phyloP scores from a whole-genome alignment of 2,888 invertebrate species.

The Epirrhoe tristata region DNA sequence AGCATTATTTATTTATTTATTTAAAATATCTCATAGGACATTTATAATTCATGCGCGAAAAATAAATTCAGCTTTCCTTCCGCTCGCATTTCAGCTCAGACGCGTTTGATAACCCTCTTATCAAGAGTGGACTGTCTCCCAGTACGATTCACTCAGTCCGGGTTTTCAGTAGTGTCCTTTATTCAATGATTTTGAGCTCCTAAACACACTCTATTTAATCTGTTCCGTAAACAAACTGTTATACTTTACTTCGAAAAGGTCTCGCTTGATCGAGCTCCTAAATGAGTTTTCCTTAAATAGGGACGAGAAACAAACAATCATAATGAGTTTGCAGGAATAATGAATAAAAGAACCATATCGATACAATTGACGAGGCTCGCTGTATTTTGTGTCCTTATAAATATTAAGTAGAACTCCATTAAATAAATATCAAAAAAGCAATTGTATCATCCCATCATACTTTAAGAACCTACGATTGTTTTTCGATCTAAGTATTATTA shows the following conservation, averaged over 20 bases:
- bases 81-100: conserved; percentile 1
- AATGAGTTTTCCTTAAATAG: conserved; percentile 24
- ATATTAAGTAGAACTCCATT: conserved; percentile 2
- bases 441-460: not conserved
- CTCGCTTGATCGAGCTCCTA: conserved; percentile 19
- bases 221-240: conserved; percentile 22
- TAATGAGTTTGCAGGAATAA: conserved; percentile 24
- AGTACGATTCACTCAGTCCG: not conserved
- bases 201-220: conserved; percentile 18
- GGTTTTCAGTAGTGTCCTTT: not conserved
- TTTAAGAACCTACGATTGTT: too few species aligned
- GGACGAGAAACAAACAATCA: conserved; percentile 18
- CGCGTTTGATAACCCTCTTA: not conserved
- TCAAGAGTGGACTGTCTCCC: not conserved
- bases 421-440: not conserved
- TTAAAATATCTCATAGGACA: not conserved
- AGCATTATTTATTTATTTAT: not conserved
- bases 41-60: not conserved
- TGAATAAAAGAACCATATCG: conserved; percentile 21
- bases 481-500: not conserved
- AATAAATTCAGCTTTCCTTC: not conserved
- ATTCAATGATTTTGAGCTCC: not conserved
- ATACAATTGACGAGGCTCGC: conserved; percentile 10
- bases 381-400: not conserved
- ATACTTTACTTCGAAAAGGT: conserved; percentile 19